Evolutionary conservation across 2,113 vertebrate species (phyloP), one percentile per base, ranked within the genome.

Genomic region (Mesitornis unicolor): DNA sequence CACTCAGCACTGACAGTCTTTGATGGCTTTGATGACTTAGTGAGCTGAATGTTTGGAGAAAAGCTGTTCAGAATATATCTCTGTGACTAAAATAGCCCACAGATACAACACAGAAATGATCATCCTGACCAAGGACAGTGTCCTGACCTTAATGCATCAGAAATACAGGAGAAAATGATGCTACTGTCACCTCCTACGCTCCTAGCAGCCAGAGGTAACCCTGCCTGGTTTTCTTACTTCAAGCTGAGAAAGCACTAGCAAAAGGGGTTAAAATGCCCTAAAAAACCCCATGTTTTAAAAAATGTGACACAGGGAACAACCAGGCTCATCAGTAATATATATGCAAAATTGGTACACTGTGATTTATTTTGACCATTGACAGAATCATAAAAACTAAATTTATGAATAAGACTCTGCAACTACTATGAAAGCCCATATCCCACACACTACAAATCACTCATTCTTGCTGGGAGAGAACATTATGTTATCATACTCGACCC

Each of bases 361-460:
- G 16, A n/a, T 78, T 13, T 19, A 63, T 38, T 48, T 70, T 45
- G 47, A 63, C 53, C 10, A 10, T 20, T 38, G 22, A 33, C 7
- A 35, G 28, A 75, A 60, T 16, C 26, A 24, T 7, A 36, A 31
- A 70, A 17, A 2, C 2, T 26, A 14, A 40, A 42, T 43, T 48
- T 19, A 38, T 18, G 4, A 82, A 16, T 11, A 33, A 19, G 2
- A 43, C 17, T 43, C 54, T 50, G 19, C 40, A 59, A 8, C 4
- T 19, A 1, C 26, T 24, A 18, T 1, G 1, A n/a, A 45, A 53
- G 36, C 22, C 25, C 19, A 6, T 2, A 16, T 2, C 7, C 6
- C 25, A 13, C 16, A 0, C 0, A 5, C 33, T 3, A 31, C 3
- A 63, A 63, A 40, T 3, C 3, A 1, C 6, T 29, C 11, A 1